Evolutionary conservation across 1,140 invertebrate genomes (phyloP).

Genomic region (Pentalonia nigronervosa): DNA sequence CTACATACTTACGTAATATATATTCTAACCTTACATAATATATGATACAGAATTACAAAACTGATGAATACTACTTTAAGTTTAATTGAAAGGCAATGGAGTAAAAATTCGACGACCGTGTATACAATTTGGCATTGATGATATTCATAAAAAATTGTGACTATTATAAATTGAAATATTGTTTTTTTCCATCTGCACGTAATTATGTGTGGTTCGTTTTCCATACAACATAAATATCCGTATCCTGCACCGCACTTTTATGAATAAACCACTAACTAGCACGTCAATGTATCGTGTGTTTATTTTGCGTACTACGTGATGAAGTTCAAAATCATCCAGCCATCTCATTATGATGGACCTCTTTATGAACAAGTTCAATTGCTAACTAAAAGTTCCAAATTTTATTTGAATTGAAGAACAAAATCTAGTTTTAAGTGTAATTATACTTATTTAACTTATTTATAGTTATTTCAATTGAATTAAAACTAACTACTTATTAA

Average conservation of each 20-base stretch:
- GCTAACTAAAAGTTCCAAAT: not conserved
- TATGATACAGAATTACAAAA: not conserved
- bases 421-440: not conserved
- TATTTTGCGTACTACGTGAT: not conserved
- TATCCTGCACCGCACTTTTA: not conserved
- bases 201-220: constrained; percentile 12
- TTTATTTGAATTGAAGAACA: not conserved
- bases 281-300: not conserved
- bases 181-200: not conserved
- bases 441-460: not conserved
- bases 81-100: not conserved
- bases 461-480: not conserved
- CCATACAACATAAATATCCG: not conserved
- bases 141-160: not conserved
- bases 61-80: not conserved
- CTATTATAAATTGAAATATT: not conserved
- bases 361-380: not conserved
- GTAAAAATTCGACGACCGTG: not conserved
- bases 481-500: not conserved
- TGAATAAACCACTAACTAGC: constrained; percentile 49
- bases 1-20: not conserved
- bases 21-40: too few species aligned
- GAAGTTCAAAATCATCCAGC: not conserved
- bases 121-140: not conserved
- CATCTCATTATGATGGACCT: not conserved